Evolutionary conservation across 2,888 invertebrate genomes (phyloP).

Genomic region (Coecobrya sp.): DNA sequence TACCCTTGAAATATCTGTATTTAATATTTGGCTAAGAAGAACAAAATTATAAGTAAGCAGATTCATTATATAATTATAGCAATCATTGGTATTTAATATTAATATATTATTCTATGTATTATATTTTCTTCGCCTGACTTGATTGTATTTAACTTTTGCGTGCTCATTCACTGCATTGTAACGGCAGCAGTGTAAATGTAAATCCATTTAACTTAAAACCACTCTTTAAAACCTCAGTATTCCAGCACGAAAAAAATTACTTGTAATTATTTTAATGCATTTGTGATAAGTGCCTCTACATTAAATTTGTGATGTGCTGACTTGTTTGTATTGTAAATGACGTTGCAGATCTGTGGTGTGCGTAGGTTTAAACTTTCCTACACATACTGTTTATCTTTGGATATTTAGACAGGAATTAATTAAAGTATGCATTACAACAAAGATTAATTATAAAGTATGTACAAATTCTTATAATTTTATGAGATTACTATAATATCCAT

Average conservation of each 20-base stretch:
- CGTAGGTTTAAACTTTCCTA: no score
- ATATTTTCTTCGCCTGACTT: conserved; percentile 1
- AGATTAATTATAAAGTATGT: background rate
- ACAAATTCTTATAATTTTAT: conserved; percentile 10
- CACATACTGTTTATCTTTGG: conserved; percentile 24
- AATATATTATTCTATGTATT: no score
- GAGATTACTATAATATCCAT: background rate
- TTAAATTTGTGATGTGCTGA: background rate
- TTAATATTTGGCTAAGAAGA: background rate
- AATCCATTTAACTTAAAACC: background rate
- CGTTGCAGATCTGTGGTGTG: no score
- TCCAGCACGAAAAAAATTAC: no score
- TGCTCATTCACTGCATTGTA: background rate
- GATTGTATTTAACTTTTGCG: conserved; percentile 27
- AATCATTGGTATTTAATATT: background rate
- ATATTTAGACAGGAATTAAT: background rate
- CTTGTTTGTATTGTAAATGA: background rate
- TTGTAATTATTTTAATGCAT: no score
- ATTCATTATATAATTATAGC: background rate
- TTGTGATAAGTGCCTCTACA: no score
- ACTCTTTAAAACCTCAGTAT: no score
- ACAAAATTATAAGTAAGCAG: conserved; percentile 3
- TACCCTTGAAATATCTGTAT: no score
- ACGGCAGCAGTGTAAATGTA: background rate
- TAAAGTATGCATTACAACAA: no score